Base-by-base conservation (phyloP, 2,113 vertebrate genomes). In the Xenopus tropicalis region DNA sequence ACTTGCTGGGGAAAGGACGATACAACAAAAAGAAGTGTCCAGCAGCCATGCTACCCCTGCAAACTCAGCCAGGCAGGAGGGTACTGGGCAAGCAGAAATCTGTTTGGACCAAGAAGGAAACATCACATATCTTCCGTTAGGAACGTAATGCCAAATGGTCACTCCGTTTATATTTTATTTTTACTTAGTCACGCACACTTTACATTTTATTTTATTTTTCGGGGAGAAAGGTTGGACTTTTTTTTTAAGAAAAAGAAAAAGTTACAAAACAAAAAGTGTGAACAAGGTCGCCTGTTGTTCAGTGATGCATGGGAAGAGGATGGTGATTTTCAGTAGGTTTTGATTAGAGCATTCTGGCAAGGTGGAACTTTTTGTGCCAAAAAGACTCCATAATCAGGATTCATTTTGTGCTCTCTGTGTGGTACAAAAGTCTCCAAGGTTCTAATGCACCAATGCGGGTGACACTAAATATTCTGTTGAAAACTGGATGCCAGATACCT, bases 91-190 rank as follows among this genome's bases (percentile, higher is more conserved):
- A 19, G 22, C 14, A 13, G 71, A 81, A 59, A 71, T 79, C 58
- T 79, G 78, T 42, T 19, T 80, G 70, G 85, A 86, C 77, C 51
- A 17, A 0, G 83, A 90, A 79, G 86, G 79, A 43, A 84, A 80
- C 0, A 51, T 81, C 68, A 79, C 79, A n/a, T 82, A 83, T 62
- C 42, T 81, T 69, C 70, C 86, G 58, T 71, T 83, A 52, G 83
- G 80, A 70, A 86, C 83, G 59, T 88, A 86, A 77, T 0, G 23
- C 63, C 72, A 75, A 69, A 69, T 69, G 54, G 4, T 61, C 66
- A 54, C 58, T 61, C 59, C 58, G 54, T 25, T 61, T 63, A 20
- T 29, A 19, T 54, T 62, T 67, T 74, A 67, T 74, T 74, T 69
- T 69, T 69, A 69, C 69, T 20, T 56, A 21, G 44, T 66, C 64